These are phyloP conservation scores for Cephus rjabovi DNA, from an alignment of 2,888 invertebrate genomes.

Conservation along the genomic window DNA sequence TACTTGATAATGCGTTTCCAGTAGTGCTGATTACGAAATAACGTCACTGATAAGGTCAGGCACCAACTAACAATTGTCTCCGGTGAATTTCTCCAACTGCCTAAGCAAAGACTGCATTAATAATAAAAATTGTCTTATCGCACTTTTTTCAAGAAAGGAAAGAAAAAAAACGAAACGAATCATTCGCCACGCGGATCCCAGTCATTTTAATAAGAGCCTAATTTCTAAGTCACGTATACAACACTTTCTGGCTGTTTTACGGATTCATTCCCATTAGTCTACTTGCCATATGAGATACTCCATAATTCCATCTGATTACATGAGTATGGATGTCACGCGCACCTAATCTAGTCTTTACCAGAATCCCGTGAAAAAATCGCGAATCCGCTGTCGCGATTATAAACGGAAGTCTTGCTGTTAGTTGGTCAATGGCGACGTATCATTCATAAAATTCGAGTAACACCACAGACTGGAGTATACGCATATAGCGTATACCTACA, in stretches of 20 bases:
- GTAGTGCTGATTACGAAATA: neutral
- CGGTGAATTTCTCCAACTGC: neutral
- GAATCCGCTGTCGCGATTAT: neutral
- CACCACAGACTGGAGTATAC: neutral
- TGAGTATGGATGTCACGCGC: neutral
- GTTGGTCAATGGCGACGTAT: conserved; percentile 1
- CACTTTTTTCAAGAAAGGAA: neutral
- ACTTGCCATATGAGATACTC: neutral
- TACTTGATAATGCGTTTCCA: neutral
- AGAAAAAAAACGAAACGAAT: neutral
- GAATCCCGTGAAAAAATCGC: neutral
- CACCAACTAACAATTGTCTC: neutral
- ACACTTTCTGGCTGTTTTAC: neutral
- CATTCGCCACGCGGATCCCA: neutral
- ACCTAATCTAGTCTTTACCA: neutral
- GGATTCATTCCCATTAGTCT: neutral
- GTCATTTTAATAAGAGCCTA: neutral
- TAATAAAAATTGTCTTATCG: neutral
- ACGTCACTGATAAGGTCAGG: neutral
- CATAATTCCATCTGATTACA: neutral
- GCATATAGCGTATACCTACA: neutral
- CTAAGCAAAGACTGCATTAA: neutral
- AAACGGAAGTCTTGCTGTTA: neutral
- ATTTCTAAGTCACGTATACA: neutral
- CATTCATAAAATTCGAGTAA: neutral